A percentile compares a stretch with the other conserved stretches of the same genome.
These are phyloP conservation scores for Desoria tigrina DNA, from an alignment of 2,888 invertebrate genomes.

Conservation along the genomic window DNA sequence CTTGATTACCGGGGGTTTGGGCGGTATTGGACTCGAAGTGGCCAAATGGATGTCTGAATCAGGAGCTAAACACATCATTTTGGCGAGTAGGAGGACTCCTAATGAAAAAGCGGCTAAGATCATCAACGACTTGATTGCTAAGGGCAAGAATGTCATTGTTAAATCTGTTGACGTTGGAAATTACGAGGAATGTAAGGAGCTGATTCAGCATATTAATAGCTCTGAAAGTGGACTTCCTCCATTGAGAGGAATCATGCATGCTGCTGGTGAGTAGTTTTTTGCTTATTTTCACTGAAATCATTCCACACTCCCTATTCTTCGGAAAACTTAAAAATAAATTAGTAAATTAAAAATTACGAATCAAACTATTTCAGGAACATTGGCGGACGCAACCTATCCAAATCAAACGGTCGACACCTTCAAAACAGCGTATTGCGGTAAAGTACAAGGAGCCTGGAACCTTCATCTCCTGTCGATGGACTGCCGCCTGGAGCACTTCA, in stretches of 20 bases:
- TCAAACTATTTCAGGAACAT: too few species aligned
- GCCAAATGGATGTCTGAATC: conserved; percentile 27
- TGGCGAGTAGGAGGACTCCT: conserved; percentile 35
- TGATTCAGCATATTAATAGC: conserved; percentile 15
- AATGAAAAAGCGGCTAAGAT: conserved; percentile 30
- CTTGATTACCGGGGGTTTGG: conserved; percentile 33
- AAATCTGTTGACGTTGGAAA: conserved; percentile 34
- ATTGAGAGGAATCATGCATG: conserved; percentile 36
- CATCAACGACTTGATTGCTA: conserved; percentile 26
- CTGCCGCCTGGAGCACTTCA: conserved; percentile 31
- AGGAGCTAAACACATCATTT: conserved; percentile 37
- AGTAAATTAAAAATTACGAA: too few species aligned
- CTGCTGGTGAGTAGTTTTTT: too few species aligned
- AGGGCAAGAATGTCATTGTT: conserved; percentile 30
- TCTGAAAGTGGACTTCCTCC: conserved; percentile 18
- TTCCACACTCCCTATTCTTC: too few species aligned
- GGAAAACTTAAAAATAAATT: too few species aligned
- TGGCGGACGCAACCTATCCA: conserved; percentile 30
- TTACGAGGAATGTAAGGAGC: conserved; percentile 24
- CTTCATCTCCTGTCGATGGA: conserved; percentile 35
- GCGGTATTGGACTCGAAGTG: conserved; percentile 31
- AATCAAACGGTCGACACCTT: conserved; percentile 39
- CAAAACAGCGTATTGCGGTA: conserved; percentile 30
- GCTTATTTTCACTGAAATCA: too few species aligned
- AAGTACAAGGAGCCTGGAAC: conserved; percentile 40